phyloP scores from a whole-genome alignment of 53 echinoderm and acorn worm species.

The Antedon mediterranea region DNA sequence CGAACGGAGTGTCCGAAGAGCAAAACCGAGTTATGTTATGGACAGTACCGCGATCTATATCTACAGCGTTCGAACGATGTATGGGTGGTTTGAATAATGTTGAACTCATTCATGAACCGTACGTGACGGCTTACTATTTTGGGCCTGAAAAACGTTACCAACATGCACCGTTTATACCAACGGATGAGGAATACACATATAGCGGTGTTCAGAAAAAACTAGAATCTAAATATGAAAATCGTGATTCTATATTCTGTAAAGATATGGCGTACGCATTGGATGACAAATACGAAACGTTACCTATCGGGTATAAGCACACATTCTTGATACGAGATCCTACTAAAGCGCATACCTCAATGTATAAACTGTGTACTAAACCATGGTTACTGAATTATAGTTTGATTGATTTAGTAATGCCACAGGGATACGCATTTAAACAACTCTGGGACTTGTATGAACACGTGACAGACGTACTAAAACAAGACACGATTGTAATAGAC shows the following conservation, averaged over 20 bases:
- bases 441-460: conserved; percentile 35
- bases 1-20: not conserved
- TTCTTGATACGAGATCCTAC: conserved; percentile 36
- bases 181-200: conserved; percentile 33
- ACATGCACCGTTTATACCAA: conserved; percentile 29
- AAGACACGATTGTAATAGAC: conserved; percentile 25
- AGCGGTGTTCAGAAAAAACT: conserved; percentile 26
- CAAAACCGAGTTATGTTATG: conserved; percentile 22
- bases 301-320: conserved; percentile 31
- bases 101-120: conserved; percentile 30
- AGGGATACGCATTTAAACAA: conserved; percentile 42
- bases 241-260: conserved; percentile 28
- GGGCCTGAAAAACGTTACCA: conserved; percentile 35
- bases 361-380: conserved; percentile 31
- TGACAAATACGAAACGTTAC: conserved; percentile 23
- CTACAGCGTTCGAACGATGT: conserved; percentile 49
- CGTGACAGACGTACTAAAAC: conserved; percentile 5
- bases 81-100: conserved; percentile 37
- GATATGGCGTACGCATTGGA: conserved; percentile 36
- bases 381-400: conserved; percentile 28
- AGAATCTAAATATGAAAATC: conserved; percentile 28
- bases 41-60: conserved; percentile 38
- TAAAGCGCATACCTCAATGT: conserved; percentile 14
- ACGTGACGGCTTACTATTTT: conserved; percentile 45
- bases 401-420: conserved; percentile 23